These are phyloP conservation scores for Edolisoma coerulescens DNA, from an alignment of 2,113 vertebrate genomes.

Conservation along the genomic window DNA sequence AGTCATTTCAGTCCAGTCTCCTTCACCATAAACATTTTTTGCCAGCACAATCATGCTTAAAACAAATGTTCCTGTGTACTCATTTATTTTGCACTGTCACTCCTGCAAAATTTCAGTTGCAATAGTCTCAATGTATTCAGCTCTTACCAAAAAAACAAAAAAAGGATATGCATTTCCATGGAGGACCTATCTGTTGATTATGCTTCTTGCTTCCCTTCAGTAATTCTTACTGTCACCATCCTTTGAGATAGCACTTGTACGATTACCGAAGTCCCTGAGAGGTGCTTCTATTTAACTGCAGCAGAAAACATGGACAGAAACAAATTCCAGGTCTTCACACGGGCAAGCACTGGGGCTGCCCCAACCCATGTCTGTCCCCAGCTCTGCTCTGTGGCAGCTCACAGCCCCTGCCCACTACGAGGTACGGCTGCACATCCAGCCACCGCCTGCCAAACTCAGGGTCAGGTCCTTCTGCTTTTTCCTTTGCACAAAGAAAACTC, in stretches of 20 bases:
- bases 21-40: not conserved
- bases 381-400: not conserved
- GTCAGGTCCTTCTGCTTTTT: not conserved
- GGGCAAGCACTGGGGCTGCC: not conserved
- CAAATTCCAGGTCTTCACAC: not conserved
- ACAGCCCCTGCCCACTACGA: rapidly evolving
- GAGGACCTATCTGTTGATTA: not conserved
- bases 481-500: not conserved
- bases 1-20: not conserved
- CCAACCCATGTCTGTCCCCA: rapidly evolving
- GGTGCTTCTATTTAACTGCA: not conserved
- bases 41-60: not conserved
- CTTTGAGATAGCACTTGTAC: not conserved
- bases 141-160: not conserved
- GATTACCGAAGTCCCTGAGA: not conserved
- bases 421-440: rapidly evolving
- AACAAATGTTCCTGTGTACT: not conserved
- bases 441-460: rapidly evolving
- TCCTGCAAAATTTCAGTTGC: not conserved
- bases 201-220: not conserved
- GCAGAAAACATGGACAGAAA: not conserved
- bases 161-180: not conserved
- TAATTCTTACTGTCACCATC: not conserved
- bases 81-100: not conserved
- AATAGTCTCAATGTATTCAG: not conserved